A percentile compares a stretch with the other conserved stretches of the same genome.
These are phyloP conservation scores for Caenorhabditis wallacei DNA, from an alignment of 2,888 invertebrate species.

Conservation along the genomic window DNA sequence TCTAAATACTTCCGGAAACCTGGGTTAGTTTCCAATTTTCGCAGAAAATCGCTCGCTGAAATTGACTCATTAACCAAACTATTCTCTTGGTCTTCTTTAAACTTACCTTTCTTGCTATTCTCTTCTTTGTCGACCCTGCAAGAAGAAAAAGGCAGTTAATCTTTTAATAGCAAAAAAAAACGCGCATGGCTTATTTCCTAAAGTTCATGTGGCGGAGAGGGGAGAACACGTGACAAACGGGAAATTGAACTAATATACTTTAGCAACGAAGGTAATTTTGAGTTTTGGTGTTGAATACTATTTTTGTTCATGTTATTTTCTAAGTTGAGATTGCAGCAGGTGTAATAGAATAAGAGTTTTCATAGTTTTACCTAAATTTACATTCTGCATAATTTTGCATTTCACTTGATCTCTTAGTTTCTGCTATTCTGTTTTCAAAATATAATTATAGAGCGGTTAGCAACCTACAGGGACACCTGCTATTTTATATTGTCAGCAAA, in stretches of 20 bases:
- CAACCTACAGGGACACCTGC: background rate
- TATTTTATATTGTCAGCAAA: background rate
- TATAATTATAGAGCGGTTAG: background rate
- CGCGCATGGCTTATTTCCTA: background rate
- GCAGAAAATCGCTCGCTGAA: slow-evolving; percentile 29
- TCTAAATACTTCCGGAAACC: background rate
- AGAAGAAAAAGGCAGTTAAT: slow-evolving; percentile 3
- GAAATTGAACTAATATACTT: background rate
- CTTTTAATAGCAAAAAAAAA: slow-evolving; percentile 1
- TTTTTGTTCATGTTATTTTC: background rate
- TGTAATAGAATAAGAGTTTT: background rate
- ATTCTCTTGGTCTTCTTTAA: background rate
- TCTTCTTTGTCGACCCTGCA: slow-evolving; percentile 35
- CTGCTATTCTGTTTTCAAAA: background rate
- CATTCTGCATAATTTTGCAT: too few relatives aligned
- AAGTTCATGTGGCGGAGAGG: background rate
- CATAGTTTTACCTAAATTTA: too few relatives aligned
- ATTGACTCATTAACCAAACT: background rate
- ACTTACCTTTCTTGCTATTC: slow-evolving; percentile 26
- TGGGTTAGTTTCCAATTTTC: background rate
- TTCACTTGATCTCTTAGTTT: too few relatives aligned
- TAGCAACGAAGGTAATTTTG: background rate
- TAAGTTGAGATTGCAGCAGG: background rate
- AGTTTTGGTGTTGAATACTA: background rate
- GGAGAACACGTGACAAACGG: background rate